These are phyloP conservation scores for Fulica atra DNA, from an alignment of 2,113 vertebrate genomes.

Conservation along the genomic window DNA sequence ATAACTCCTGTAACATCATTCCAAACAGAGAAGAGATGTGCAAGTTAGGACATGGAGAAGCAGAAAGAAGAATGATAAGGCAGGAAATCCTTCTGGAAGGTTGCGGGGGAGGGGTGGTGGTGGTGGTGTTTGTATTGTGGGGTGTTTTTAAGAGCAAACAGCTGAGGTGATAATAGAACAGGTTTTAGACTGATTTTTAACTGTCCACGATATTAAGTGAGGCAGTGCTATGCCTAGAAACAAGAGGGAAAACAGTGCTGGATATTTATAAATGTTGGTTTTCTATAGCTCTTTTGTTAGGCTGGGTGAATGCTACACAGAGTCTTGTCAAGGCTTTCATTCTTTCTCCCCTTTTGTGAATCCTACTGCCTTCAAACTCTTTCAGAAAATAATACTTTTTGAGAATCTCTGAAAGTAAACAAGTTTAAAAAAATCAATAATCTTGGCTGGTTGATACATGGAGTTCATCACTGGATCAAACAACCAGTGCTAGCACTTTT, in stretches of 20 bases:
- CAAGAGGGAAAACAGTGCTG: background rate
- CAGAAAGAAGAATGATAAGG: background rate
- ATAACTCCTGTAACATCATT: background rate
- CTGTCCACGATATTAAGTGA: background rate
- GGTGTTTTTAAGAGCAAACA: background rate
- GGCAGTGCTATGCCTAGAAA: slow-evolving; percentile 3
- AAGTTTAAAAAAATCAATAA: background rate
- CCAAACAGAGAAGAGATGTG: background rate
- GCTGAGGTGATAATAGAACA: slow-evolving; percentile 1
- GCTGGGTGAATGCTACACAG: background rate
- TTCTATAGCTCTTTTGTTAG: slow-evolving; percentile 21
- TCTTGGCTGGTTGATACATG: background rate
- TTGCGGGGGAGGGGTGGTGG: background rate
- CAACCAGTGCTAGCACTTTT: background rate
- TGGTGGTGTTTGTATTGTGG: background rate
- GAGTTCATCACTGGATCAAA: background rate
- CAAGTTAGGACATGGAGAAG: background rate
- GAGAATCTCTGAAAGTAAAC: slow-evolving; percentile 26
- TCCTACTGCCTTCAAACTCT: background rate
- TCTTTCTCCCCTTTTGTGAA: slow-evolving; percentile 9
- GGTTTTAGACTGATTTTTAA: background rate
- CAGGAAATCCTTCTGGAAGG: background rate
- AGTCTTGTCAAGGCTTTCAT: slow-evolving; percentile 10
- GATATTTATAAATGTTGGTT: slow-evolving; percentile 14
- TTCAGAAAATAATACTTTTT: background rate